Percentiles rank a stretch among this genome's conserved stretches.
Conservation (phyloP, 2,113 vertebrate species). For the Cygnus buccinator region DNA sequence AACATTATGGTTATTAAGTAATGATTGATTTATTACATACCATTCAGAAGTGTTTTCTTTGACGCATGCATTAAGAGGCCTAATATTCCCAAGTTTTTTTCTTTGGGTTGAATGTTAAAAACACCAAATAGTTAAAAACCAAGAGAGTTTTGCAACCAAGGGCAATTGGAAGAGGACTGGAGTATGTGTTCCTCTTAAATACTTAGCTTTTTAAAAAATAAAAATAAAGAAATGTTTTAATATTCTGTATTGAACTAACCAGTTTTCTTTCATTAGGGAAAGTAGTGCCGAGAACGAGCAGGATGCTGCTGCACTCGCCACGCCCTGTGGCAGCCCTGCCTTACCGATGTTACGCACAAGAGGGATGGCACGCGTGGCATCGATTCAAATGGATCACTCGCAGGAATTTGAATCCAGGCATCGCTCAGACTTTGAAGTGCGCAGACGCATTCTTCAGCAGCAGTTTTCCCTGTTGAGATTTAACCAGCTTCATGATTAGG, state of each 20-base stretch:
- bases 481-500: neutral
- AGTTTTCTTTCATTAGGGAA: neutral
- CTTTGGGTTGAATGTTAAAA: slow-evolving; percentile 26
- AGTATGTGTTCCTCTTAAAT: neutral
- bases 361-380: neutral
- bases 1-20: slow-evolving; percentile 74
- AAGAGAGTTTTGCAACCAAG: slow-evolving; percentile 2
- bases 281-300: neutral
- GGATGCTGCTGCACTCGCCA: rapidly evolving
- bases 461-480: neutral
- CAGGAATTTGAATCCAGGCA: neutral
- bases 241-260: neutral
- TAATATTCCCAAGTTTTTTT: slow-evolving; percentile 41
- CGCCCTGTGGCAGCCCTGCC: rapidly evolving
- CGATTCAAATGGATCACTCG: neutral
- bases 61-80: slow-evolving; percentile 72
- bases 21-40: slow-evolving; percentile 80
- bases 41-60: slow-evolving; percentile 77
- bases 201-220: neutral
- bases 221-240: neutral
- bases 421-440: neutral
- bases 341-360: neutral
- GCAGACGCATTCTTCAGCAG: neutral
- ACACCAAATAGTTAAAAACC: neutral
- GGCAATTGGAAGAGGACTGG: slow-evolving; percentile 10